Base-by-base conservation (phyloP, 1,140 invertebrate genomes). In the Bombus vancouverensis region DNA sequence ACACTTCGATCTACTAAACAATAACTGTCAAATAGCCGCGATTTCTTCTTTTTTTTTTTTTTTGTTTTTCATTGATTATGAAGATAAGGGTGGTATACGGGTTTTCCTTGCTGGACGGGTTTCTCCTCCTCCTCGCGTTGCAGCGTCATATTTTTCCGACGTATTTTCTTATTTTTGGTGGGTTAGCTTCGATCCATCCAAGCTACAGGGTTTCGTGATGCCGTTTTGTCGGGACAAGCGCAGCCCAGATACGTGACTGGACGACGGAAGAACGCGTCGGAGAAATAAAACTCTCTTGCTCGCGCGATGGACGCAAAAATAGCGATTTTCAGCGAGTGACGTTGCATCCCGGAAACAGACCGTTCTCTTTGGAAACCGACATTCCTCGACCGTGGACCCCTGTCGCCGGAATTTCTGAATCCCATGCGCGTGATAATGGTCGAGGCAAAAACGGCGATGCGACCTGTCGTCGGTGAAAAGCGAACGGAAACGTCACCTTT, bases 231-330 rank as follows among this genome's bases (percentile, higher is more conserved):
- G 82, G 39, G 82, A 85, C 85, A 87, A 89, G 87, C 86, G 87
- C 76, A 39, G 80, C 66, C 87, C 47, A 44, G 42, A 78, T 83
- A 89, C 88, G 88, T 90, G 88, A 90, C 89, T 88, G 79, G 86
- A 89, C 86, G 88, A 82, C 86, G 68, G 82, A 89, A 85, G 71
- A 76, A 85, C 84, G 87, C 53, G 83, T 89, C 72, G 70, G 59
- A 79, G 79, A 85, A 87, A 87, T 89, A 90, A 87, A 87, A 66
- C 85, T 59, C n/a, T 34, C 53, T 39, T 18, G 44, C 3, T 62
- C 75, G 47, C 34, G 74, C 37, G 65, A 22, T 47, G 66, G 70
- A 70, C 75, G 77, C 57, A 87, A 80, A 85, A 90, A 87, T 80
- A 57, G 77, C 72, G 71, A 44, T 75, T 74, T 53, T 37, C 44